A percentile compares a stretch with the other conserved stretches of the same genome.
Conservation (phyloP, 2,888 invertebrate genomes). For the Tenthredo distinguenda region DNA sequence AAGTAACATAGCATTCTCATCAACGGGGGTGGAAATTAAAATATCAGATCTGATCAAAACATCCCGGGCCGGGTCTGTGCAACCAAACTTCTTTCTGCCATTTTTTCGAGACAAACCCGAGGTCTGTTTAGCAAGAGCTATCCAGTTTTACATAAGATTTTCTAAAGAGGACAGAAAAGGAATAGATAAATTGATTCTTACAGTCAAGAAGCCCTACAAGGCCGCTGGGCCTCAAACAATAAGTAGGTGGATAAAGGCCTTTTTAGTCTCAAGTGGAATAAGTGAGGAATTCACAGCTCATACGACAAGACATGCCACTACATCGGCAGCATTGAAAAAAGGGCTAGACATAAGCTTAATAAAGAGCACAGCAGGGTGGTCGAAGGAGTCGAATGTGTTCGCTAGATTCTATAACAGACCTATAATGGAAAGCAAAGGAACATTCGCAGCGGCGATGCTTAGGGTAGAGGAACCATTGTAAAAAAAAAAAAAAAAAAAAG, state of each 20-base stretch:
- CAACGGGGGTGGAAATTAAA: not conserved
- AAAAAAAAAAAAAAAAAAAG: not conserved
- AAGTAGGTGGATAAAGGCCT: slow-evolving; percentile 54
- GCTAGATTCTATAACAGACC: not conserved
- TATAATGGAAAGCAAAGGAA: not conserved
- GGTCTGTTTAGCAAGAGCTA: slow-evolving; percentile 44
- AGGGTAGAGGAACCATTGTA: not conserved
- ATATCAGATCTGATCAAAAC: slow-evolving; percentile 30
- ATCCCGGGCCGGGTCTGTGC: slow-evolving; percentile 43
- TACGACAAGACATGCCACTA: slow-evolving; percentile 55
- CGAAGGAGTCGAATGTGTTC: slow-evolving; percentile 49
- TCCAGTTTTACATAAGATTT: slow-evolving; percentile 16
- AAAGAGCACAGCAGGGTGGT: slow-evolving; percentile 53
- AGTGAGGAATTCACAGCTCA: slow-evolving; percentile 53
- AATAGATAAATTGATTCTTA: slow-evolving; percentile 49
- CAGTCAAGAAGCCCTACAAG: slow-evolving; percentile 53
- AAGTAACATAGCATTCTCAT: slow-evolving; percentile 50
- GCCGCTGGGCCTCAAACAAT: slow-evolving; percentile 50
- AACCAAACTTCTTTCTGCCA: slow-evolving; percentile 43
- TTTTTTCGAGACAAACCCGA: slow-evolving; percentile 32
- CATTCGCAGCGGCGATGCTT: slow-evolving; percentile 34
- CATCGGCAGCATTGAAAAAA: slow-evolving; percentile 53
- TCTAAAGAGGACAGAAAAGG: slow-evolving; percentile 30
- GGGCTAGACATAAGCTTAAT: slow-evolving; percentile 53
- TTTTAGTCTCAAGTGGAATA: slow-evolving; percentile 46